These are phyloP conservation scores for Dallia pectoralis DNA, from an alignment of 2,797 vertebrate species.

Conservation along the genomic window DNA sequence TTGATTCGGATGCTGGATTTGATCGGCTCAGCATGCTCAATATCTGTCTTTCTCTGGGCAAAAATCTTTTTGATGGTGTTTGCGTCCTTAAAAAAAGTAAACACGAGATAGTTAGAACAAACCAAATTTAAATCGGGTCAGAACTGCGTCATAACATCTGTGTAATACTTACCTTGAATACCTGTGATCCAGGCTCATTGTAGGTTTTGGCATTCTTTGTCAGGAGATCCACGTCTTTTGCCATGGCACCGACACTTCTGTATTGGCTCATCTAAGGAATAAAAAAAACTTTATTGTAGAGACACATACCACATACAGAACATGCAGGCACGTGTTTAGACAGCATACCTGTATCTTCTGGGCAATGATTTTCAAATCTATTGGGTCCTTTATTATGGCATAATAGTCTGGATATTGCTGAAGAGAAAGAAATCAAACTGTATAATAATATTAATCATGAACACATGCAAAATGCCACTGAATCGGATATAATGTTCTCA, in stretches of 20 bases:
- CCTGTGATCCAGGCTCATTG: constrained; percentile 97
- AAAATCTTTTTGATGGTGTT: constrained; percentile 98
- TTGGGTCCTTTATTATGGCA: constrained; percentile 98
- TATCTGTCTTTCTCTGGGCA: constrained; percentile 92
- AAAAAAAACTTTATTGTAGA: constrained; percentile 33
- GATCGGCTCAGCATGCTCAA: constrained; percentile 91
- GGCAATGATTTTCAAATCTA: constrained; percentile 94
- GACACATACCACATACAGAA: not conserved
- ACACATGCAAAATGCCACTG: not conserved
- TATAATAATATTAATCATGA: constrained; percentile 29
- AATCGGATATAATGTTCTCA: constrained; percentile 23
- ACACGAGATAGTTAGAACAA: not conserved
- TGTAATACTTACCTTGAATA: constrained; percentile 88
- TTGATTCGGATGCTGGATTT: constrained; percentile 96
- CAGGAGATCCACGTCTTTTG: constrained; percentile 94
- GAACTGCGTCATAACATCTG: not conserved
- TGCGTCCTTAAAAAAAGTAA: constrained; percentile 82
- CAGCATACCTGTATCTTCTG: constrained; percentile 93
- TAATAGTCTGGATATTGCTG: constrained; percentile 99
- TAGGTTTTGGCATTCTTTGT: constrained; percentile 98
- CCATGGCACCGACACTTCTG: constrained; percentile 90
- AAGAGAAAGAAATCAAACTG: constrained; percentile 45
- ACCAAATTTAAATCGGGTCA: not conserved
- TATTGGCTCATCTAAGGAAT: constrained; percentile 83
- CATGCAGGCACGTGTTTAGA: not conserved